Evolutionary conservation across 2,888 invertebrate species (phyloP).

Genomic region (Napeogenes inachia): DNA sequence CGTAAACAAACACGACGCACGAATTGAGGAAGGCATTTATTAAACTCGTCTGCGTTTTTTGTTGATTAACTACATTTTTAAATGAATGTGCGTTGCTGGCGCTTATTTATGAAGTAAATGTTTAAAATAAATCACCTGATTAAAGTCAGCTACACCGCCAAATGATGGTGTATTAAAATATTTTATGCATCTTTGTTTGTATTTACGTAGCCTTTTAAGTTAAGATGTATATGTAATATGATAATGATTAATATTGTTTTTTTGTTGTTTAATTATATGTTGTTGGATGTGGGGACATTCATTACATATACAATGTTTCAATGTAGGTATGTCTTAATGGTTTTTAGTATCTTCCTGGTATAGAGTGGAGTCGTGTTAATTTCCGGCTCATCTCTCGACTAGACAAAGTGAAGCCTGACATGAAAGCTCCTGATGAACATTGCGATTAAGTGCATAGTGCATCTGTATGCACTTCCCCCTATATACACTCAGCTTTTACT

Average conservation of each 20-base stretch:
- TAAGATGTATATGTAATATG: not conserved
- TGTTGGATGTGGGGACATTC: too few species aligned
- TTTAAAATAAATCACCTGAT: constrained; percentile 5
- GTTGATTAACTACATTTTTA: constrained; percentile 32
- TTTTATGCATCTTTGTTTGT: not conserved
- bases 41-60: constrained; percentile 44
- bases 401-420: constrained; percentile 32
- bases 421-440: constrained; percentile 32
- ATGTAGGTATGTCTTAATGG: not conserved
- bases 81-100: constrained; percentile 22
- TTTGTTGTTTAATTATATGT: too few species aligned
- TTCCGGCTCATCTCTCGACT: constrained; percentile 29
- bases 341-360: not conserved
- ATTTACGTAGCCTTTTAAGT: not conserved
- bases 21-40: constrained; percentile 57
- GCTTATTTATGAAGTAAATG: constrained; percentile 17
- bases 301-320: too few species aligned
- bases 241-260: too few species aligned
- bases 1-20: constrained; percentile 39
- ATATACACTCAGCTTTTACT: constrained; percentile 1
- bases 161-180: constrained; percentile 2
- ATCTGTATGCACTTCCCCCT: constrained; percentile 9
- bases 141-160: constrained; percentile 2
- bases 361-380: constrained; percentile 24
- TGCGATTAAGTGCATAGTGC: constrained; percentile 24